Evolutionary conservation across 1,140 invertebrate species (phyloP), one percentile per base, ranked within the genome.

Genomic region (Drosophila lacertosa): DNA sequence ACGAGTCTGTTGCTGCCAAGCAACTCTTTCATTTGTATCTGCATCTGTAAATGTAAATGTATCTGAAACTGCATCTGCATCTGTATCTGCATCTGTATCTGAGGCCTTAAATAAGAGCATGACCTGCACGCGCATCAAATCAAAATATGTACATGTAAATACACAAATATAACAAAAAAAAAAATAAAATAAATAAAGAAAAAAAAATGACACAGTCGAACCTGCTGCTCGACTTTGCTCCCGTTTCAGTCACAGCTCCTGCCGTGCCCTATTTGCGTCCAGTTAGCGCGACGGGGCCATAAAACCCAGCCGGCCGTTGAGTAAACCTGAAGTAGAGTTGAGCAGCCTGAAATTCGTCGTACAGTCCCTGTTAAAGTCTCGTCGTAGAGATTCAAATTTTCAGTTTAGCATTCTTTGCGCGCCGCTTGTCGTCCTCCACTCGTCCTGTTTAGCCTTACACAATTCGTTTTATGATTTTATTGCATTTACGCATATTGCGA

Each of bases 391-490:
- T 81, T 86, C 82, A 86, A 86, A 86, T 81, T 88, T 84, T 81
- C 77, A 60, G 60, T 86, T 77, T 80, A 75, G 65, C 80, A 75
- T 75, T 76, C 66, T 26, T 63, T 62, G 48, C 55, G 44, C 4
- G n/a, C 10, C 10, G 16, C 4, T 15, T 9, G 26, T 29, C 18
- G 11, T 18, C 47, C 9, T 44, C 20, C n/a, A 11, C 32, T 18
- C 32, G 26, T 71, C 62, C 37, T 44, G 35, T n/a, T 70, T 65
- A 68, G 63, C 54, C 68, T 69, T 70, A 76, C 58, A 81, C 77
- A 84, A 81, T 86, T 88, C 81, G 47, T 88, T 86, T 86, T 86
- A 86, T 86, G 81, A 81, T 88, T 86, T 88, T 86, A 84, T 84
- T 84, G 81, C 81, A 84, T 84, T 80, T 86, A 84, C 81, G 81